Percentiles rank a stretch among this genome's conserved stretches.
Evolutionary conservation across 2,797 vertebrate genomes (phyloP).

Genomic region (Rhincodon typus): DNA sequence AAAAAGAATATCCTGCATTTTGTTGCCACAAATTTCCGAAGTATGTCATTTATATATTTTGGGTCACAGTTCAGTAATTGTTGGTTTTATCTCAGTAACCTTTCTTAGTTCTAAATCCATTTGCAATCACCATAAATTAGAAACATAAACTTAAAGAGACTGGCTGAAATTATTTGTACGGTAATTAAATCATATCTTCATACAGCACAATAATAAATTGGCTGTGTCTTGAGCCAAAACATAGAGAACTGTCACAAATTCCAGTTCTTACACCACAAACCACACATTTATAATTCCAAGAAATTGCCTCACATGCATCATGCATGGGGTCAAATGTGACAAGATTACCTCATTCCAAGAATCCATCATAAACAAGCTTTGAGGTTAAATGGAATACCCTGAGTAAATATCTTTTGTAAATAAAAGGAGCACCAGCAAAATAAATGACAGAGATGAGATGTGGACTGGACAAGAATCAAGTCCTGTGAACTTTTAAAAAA

Average conservation of each 20-base stretch:
- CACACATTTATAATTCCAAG: not conserved
- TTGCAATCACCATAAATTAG: constrained; percentile 25
- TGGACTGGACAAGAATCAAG: not conserved
- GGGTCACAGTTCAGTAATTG: constrained; percentile 13
- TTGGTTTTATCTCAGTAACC: constrained; percentile 33
- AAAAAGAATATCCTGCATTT: constrained; percentile 29
- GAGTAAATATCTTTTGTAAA: not conserved
- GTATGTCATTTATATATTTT: constrained; percentile 23
- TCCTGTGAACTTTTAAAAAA: not conserved
- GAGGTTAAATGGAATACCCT: not conserved
- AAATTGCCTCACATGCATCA: constrained; percentile 9
- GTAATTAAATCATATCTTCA: constrained; percentile 17
- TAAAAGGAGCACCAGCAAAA: constrained; percentile 13
- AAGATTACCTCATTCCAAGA: constrained; percentile 7
- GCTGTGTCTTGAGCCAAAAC: constrained; percentile 12
- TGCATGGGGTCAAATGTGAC: not conserved
- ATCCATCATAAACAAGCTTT: constrained; percentile 6
- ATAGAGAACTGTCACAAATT: constrained; percentile 22
- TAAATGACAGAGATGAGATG: not conserved
- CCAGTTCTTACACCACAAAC: constrained; percentile 5
- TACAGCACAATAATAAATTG: not conserved
- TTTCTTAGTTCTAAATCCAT: not conserved
- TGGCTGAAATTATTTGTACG: not conserved
- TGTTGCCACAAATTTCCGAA: constrained; percentile 27
- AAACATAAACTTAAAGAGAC: constrained; percentile 3